phyloP scores from a whole-genome alignment of 2,797 vertebrate genomes.

The Rhinophrynus dorsalis region DNA sequence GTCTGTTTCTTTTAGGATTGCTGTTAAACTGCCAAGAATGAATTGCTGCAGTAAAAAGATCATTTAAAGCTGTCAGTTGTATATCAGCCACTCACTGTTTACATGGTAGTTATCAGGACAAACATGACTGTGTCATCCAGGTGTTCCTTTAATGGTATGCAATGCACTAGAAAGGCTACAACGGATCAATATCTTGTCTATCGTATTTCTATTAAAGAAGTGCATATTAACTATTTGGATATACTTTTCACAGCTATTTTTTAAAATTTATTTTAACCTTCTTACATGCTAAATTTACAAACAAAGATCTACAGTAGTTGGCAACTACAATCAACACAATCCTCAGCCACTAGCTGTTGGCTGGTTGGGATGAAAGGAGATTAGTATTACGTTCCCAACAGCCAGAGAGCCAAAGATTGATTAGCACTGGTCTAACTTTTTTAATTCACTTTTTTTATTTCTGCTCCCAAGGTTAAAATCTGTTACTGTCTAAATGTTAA shows the following conservation, averaged over 20 bases:
- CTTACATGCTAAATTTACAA: too few relatives aligned
- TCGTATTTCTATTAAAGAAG: slow-evolving; percentile 1
- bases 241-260: slow-evolving; percentile 3
- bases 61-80: slow-evolving; percentile 40
- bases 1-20: slow-evolving; percentile 15
- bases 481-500: too few relatives aligned
- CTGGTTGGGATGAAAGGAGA: too few relatives aligned
- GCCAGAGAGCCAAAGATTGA: too few relatives aligned
- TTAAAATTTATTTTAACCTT: too few relatives aligned
- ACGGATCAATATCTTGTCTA: slow-evolving; percentile 7
- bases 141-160: slow-evolving; percentile 35
- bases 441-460: too few relatives aligned
- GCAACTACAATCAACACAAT: too few relatives aligned
- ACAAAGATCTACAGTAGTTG: too few relatives aligned
- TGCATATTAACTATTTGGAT: neutral
- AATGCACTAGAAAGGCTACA: slow-evolving; percentile 5
- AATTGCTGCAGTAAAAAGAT: slow-evolving; percentile 23
- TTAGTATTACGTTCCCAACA: too few relatives aligned
- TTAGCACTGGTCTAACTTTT: too few relatives aligned
- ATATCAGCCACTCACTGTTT: slow-evolving; percentile 27
- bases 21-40: slow-evolving; percentile 8
- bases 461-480: too few relatives aligned
- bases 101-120: slow-evolving; percentile 5
- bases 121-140: slow-evolving; percentile 24
- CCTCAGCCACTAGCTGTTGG: too few relatives aligned